Evolutionary conservation across 2,113 vertebrate genomes (phyloP), one percentile per base, ranked within the genome.

Genomic region (Nothoprocta perdicaria): DNA sequence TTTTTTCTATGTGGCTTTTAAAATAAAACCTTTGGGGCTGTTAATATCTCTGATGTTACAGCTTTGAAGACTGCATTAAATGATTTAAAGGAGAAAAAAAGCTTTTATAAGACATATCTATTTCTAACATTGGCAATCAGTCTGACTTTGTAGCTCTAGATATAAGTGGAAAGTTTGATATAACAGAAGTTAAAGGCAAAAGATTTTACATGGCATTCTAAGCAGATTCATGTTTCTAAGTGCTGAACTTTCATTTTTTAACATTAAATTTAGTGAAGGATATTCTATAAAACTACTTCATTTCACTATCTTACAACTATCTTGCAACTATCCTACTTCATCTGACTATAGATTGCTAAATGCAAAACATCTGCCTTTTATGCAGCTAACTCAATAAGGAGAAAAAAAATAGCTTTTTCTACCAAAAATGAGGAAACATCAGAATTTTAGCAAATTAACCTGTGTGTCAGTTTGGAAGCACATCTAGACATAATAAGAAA

Each of bases 1-100:
- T 93, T 93, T 95, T 92, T 96, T 89, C 92, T 91, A 75, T 86
- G 76, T 68, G 61, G 80, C 88, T 85, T 94, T 95, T 92, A 93
- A 94, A 94, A 93, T 88, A 84, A 96, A 94, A 74, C 91, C 87
- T 93, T 86, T 89, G 80, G 61, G 62, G 69, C 91, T 94, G 87
- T 84, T 93, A 94, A 92, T 93, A 91, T 91, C 76, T 91, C 89
- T 95, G 94, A 89, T 93, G 66, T 88, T 94, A 78, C 4, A 86
- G 85, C 95, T 96, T 94, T 94, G 89, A 96, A 93, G 89, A 68
- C 66, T 84, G 83, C 85, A 86, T 94, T 73, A 94, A 92, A 88
- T 81, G 1, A 91, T 93, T 92, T 93, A 86, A 95, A 81, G 87
- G 82, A 81, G 69, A 92, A 60, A 61, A 55, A 31, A 71, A 71